These are phyloP conservation scores for Parauchenoglanis ngamensis DNA, from an alignment of 2,797 vertebrate genomes.

Conservation along the genomic window DNA sequence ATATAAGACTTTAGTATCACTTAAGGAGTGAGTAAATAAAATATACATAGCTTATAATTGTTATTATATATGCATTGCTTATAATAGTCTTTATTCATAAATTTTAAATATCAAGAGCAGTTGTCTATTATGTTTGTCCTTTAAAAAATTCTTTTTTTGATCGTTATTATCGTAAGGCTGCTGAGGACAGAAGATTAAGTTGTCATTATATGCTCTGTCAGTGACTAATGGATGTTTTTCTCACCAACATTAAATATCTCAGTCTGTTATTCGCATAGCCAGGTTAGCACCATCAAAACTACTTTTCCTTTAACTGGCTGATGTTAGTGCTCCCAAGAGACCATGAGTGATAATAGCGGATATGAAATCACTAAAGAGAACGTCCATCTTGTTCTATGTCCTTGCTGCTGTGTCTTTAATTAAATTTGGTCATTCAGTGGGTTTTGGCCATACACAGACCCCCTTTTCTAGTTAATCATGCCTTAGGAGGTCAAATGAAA, in stretches of 20 bases:
- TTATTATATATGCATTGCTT: neutral
- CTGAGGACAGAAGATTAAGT: slow-evolving; percentile 18
- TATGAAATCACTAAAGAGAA: slow-evolving; percentile 58
- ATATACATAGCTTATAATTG: neutral
- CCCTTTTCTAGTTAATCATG: slow-evolving; percentile 31
- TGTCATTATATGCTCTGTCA: slow-evolving; percentile 33
- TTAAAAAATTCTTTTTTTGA: neutral
- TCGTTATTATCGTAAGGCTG: neutral
- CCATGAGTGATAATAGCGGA: slow-evolving; percentile 58
- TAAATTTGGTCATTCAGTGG: slow-evolving; percentile 41
- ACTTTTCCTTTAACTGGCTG: slow-evolving; percentile 47
- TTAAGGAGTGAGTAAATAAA: neutral
- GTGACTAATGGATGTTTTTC: slow-evolving; percentile 40
- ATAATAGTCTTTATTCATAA: neutral
- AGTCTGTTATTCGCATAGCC: slow-evolving; percentile 46
- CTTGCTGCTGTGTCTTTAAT: slow-evolving; percentile 44
- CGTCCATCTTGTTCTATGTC: slow-evolving; percentile 57
- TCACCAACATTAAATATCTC: slow-evolving; percentile 43
- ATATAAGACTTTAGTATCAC: neutral
- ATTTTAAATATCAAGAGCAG: neutral
- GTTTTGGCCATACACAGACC: slow-evolving; percentile 30
- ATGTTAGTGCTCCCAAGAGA: slow-evolving; percentile 51
- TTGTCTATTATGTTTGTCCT: neutral
- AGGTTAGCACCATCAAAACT: slow-evolving; percentile 47
- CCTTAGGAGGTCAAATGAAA: slow-evolving; percentile 12